These are phyloP conservation scores for Cyanoramphus novaezelandiae DNA, from an alignment of 2,113 vertebrate species.

Conservation along the genomic window DNA sequence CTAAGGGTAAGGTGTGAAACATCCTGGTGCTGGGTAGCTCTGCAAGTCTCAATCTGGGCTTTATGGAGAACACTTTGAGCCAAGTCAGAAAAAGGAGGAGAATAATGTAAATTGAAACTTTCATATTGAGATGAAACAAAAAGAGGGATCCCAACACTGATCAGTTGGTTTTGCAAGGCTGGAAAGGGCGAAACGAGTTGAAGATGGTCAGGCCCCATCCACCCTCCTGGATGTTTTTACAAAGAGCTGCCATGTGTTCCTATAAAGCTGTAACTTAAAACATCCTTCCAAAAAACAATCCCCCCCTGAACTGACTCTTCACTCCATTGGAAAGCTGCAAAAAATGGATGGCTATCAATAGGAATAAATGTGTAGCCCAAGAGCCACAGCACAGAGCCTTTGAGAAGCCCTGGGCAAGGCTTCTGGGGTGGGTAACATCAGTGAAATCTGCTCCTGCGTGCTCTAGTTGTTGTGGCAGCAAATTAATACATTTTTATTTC, in stretches of 20 bases:
- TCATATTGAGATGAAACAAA: background rate
- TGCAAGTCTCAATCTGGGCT: background rate
- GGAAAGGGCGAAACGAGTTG: background rate
- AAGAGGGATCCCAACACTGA: background rate
- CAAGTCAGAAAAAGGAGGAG: background rate
- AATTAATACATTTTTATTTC: background rate
- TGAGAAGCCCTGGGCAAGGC: background rate
- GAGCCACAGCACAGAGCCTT: background rate
- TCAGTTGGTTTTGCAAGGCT: background rate
- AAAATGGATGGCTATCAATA: background rate
- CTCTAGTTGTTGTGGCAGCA: background rate
- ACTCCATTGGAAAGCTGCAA: background rate
- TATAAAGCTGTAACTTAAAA: background rate
- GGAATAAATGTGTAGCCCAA: background rate
- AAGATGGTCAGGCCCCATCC: background rate
- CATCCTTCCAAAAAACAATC: background rate
- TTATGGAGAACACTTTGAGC: background rate
- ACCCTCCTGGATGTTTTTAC: background rate
- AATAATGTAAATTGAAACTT: background rate
- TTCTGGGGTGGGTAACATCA: background rate
- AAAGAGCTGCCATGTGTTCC: background rate
- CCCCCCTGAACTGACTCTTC: background rate
- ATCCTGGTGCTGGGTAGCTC: background rate
- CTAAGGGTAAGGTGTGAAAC: background rate
- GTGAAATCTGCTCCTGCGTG: background rate